phyloP scores from a whole-genome alignment of 2,888 invertebrate genomes.

The Caenorhabditis zanzibari region DNA sequence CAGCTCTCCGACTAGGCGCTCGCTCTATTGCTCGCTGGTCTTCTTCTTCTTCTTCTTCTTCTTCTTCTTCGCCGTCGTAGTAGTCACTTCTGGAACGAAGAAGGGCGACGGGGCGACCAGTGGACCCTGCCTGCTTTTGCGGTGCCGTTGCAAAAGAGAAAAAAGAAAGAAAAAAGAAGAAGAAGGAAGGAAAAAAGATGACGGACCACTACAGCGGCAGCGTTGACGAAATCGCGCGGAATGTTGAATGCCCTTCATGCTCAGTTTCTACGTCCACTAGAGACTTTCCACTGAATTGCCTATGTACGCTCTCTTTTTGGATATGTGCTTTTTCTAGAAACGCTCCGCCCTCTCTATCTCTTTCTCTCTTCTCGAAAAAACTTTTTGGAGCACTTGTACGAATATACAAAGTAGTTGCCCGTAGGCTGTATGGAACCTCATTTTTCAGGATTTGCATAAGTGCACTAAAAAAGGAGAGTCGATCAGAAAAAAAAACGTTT shows the following conservation, averaged over 20 bases:
- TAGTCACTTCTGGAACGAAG: slow-evolving; percentile 66
- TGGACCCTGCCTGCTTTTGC: slow-evolving; percentile 31
- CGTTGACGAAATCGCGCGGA: slow-evolving; percentile 55
- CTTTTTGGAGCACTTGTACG: slow-evolving; percentile 61
- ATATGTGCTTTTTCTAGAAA: slow-evolving; percentile 56
- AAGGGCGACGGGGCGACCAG: slow-evolving; percentile 42
- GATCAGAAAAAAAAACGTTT: slow-evolving; percentile 32
- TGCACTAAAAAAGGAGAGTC: slow-evolving; percentile 45
- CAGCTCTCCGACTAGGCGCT: slow-evolving; percentile 57
- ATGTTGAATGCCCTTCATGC: slow-evolving; percentile 64
- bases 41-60: slow-evolving; percentile 51
- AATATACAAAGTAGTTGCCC: slow-evolving; percentile 62
- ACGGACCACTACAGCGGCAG: slow-evolving; percentile 15
- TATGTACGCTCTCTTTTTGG: slow-evolving; percentile 62
- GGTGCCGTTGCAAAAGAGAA: slow-evolving; percentile 52
- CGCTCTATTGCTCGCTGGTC: slow-evolving; percentile 44
- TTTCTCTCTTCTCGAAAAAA: slow-evolving; percentile 23
- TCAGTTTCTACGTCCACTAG: slow-evolving; percentile 62
- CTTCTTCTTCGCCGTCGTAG: slow-evolving; percentile 53
- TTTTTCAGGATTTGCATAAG: slow-evolving; percentile 56
- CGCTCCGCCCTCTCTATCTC: slow-evolving; percentile 18
- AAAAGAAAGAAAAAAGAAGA: slow-evolving; percentile 26
- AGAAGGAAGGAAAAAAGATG: slow-evolving; percentile 32
- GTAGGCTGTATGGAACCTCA: slow-evolving; percentile 45
- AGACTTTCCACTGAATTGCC: slow-evolving; percentile 51